Conservation (phyloP, 2,113 vertebrate genomes). For the Clarias magur region DNA sequence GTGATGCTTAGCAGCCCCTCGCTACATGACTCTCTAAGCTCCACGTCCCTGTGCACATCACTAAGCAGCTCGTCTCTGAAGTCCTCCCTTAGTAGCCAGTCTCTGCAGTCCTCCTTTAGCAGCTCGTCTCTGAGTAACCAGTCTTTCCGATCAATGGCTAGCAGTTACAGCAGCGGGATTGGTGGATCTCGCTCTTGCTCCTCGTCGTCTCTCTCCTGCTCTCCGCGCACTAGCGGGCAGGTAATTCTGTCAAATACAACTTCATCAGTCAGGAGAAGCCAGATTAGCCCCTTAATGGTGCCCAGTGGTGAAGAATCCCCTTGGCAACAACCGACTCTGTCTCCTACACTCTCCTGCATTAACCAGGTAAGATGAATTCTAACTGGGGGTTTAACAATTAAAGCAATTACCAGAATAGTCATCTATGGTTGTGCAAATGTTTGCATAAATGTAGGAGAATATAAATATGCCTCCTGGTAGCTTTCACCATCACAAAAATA, state of each 20-base stretch:
- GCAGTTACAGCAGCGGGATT: conserved; percentile 65
- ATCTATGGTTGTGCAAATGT: neutral
- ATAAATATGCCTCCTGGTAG: neutral
- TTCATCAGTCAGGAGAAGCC: conserved; percentile 77
- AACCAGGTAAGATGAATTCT: conserved; percentile 73
- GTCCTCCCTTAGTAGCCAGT: conserved; percentile 64
- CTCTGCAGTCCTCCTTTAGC: conserved; percentile 78
- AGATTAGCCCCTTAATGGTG: conserved; percentile 82
- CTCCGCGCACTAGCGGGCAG: conserved; percentile 45
- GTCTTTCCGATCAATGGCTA: conserved; percentile 75
- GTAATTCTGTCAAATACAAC: conserved; percentile 52
- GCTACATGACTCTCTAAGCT: conserved; percentile 75
- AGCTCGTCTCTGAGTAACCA: conserved; percentile 79
- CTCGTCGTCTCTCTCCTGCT: conserved; percentile 63
- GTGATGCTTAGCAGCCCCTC: conserved; percentile 73
- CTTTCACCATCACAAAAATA: neutral
- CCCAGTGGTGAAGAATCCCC: conserved; percentile 76
- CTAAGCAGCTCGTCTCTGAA: conserved; percentile 82
- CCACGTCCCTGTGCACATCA: conserved; percentile 77
- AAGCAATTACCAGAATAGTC: neutral
- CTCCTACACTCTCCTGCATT: conserved; percentile 83
- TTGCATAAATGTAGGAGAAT: neutral
- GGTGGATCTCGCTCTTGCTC: conserved; percentile 71
- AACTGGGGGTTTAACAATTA: neutral
- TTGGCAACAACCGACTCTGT: conserved; percentile 76